Evolutionary conservation across 1,140 invertebrate species (phyloP).

Genomic region (Neodiprion virginianus): DNA sequence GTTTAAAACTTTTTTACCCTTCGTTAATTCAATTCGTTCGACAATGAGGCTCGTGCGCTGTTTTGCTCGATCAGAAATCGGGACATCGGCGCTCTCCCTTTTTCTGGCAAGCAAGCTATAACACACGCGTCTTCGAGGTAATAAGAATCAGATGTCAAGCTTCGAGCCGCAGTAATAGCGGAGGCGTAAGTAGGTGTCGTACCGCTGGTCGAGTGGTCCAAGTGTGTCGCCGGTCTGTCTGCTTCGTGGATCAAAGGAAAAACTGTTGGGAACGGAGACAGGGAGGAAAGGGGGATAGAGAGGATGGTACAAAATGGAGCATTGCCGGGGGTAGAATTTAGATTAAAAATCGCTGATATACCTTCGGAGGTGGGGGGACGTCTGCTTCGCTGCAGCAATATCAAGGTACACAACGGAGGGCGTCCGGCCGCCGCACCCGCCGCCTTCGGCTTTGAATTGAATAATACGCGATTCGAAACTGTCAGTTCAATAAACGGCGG

Average conservation of each 20-base stretch:
- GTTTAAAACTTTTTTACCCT: too few species aligned
- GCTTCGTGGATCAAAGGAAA: background rate
- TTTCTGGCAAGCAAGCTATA: too few species aligned
- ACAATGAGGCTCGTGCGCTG: too few species aligned
- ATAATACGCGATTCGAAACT: conserved; percentile 7
- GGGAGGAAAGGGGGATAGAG: background rate
- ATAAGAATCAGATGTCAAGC: too few species aligned
- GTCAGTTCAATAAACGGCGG: conserved; percentile 1
- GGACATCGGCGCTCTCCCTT: too few species aligned
- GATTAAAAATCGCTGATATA: conserved; percentile 5
- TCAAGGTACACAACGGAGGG: background rate
- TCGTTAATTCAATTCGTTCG: too few species aligned
- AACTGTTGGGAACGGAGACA: background rate
- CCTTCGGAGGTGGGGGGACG: background rate
- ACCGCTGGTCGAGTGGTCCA: too few species aligned
- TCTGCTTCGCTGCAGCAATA: background rate
- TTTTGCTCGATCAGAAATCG: too few species aligned
- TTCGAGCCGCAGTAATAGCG: too few species aligned
- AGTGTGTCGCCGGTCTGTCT: background rate
- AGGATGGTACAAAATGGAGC: background rate
- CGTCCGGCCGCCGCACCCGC: background rate
- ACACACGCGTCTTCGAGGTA: too few species aligned
- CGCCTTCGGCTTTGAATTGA: background rate
- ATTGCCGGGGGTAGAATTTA: conserved; percentile 2
- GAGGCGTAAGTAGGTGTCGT: too few species aligned